phyloP scores from a whole-genome alignment of 2,888 invertebrate genomes.

The Acanthosepion pharaonis region DNA sequence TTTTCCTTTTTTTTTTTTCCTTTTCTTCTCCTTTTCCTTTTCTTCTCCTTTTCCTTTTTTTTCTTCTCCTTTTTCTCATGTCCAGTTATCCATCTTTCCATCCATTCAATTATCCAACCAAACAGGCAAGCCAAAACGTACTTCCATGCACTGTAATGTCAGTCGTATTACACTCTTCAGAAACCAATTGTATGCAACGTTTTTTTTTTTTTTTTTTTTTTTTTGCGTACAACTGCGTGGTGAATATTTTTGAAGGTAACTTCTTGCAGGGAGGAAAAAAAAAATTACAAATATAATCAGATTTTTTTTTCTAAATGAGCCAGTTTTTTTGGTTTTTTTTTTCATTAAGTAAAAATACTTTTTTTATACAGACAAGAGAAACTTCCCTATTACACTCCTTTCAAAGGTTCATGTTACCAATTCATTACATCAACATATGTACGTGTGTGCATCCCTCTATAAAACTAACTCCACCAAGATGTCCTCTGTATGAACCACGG shows the following conservation, averaged over 20 bases:
- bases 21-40: too few relatives aligned
- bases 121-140: background rate
- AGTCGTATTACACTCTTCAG: background rate
- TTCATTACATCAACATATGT: too few relatives aligned
- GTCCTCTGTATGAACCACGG: too few relatives aligned
- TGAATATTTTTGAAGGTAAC: too few relatives aligned
- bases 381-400: background rate
- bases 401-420: too few relatives aligned
- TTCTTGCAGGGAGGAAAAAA: background rate
- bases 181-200: background rate
- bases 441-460: too few relatives aligned
- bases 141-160: background rate
- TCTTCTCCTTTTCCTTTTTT: too few relatives aligned
- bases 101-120: background rate
- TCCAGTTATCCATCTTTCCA: background rate
- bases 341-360: background rate
- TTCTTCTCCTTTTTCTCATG: too few relatives aligned
- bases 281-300: background rate
- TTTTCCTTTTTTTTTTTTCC: too few relatives aligned
- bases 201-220: background rate
- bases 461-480: too few relatives aligned
- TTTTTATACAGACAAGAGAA: background rate
- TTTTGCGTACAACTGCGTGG: background rate
- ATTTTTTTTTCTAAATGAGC: too few relatives aligned
- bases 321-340: background rate